Conservation (phyloP, 2,113 vertebrate genomes). For the Upupa epops region DNA sequence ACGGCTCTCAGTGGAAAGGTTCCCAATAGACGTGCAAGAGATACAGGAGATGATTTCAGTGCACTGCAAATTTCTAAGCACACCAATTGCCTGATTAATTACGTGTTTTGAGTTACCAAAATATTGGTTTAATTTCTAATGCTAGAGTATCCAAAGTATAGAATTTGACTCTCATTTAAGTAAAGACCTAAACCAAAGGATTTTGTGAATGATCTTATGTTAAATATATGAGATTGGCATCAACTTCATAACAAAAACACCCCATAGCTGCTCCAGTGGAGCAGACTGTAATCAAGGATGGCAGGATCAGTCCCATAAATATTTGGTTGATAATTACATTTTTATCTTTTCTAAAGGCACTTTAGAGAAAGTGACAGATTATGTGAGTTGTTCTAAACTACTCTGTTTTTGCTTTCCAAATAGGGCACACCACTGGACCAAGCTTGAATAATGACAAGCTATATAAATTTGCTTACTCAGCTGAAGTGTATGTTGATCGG, state of each 20-base stretch:
- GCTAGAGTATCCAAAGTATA: not conserved
- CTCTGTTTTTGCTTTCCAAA: conserved; percentile 26
- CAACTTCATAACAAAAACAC: not conserved
- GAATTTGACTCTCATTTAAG: not conserved
- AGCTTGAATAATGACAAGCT: conserved; percentile 88
- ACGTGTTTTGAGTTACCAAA: not conserved
- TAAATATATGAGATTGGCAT: not conserved
- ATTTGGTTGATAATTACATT: not conserved
- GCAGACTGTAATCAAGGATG: not conserved
- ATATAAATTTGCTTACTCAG: conserved; percentile 88
- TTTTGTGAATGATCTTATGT: not conserved
- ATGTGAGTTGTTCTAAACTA: not conserved
- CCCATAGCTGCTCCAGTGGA: not conserved
- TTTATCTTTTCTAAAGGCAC: not conserved
- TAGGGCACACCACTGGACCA: conserved; percentile 87
- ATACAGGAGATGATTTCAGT: not conserved
- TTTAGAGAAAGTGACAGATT: not conserved
- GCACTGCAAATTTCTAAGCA: not conserved
- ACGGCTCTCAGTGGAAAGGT: not conserved
- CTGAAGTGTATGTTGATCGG: conserved; percentile 85
- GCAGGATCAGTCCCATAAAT: not conserved
- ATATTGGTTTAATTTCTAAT: not conserved
- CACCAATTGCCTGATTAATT: not conserved
- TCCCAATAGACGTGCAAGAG: not conserved
- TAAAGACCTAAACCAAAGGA: not conserved